Base-by-base conservation (phyloP, 92 coral and sea anemone species). In the Parazoanthus swiftii region DNA sequence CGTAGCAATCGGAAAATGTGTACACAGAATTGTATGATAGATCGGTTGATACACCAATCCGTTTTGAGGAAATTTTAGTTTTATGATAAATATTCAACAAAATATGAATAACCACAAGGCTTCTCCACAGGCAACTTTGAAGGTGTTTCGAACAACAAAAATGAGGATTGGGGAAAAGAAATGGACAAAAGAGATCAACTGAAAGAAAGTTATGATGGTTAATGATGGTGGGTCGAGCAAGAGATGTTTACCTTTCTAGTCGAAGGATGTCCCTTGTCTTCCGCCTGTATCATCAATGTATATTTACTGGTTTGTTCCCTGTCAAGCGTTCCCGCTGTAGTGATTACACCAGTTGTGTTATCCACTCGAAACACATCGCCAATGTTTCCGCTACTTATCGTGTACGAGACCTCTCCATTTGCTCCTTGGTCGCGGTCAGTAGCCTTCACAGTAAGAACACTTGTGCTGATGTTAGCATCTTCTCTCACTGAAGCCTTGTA, bases 341-440 rank as follows among this genome's bases (percentile, higher is more conserved):
- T 82, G 16, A 95, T 75, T 46, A 85, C 82, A 21, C 94, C 98
- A 0, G 98, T 93, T 46, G 65, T 74, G 73, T 91, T 92, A 77
- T 90, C 73, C 20, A 95, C 87, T 48, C 67, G 80, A 71, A 90
- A 90, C 11, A 89, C 88, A 37, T 74, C 93, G 44, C 88, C 93
- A 23, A 36, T 90, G 70, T 97, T 92, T 15, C 99, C 98, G 78
- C 88, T 90, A 72, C 93, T 89, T 29, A 97, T 93, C 86, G 48
- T 86, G 91, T 95, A 97, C 8, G 80, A 89, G 38, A 97, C 90
- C 15, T 92, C 87, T 10, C 98, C 99, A 88, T 95, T 97, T 39
- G 51, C 68, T 16, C 92, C 98, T 74, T 85, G 80, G 86, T 95
- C 98, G 20, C 89, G 80, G 79, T 97, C 99, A 13, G 91, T 88